phyloP scores from a whole-genome alignment of 1,140 invertebrate genomes.

The Lepidurus couesii region DNA sequence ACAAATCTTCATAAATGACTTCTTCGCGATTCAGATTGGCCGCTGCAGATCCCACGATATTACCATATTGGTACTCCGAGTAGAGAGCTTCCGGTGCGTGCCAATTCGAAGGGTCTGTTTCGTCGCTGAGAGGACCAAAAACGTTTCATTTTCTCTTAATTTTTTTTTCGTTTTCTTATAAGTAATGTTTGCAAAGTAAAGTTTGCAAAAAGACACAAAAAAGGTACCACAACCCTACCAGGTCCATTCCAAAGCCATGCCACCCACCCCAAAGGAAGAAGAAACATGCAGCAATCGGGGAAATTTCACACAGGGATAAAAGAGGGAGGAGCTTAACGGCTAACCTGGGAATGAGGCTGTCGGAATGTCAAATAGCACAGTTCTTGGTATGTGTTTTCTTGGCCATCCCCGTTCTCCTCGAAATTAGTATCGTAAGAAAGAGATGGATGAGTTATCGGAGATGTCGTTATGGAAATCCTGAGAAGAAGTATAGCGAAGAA shows the following conservation, averaged over 20 bases:
- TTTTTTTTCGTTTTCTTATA: background rate
- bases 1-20: conserved; percentile 48
- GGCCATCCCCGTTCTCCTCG: conserved; percentile 51
- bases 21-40: conserved; percentile 35
- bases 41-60: background rate
- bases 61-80: background rate
- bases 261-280: no score
- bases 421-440: background rate
- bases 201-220: no score
- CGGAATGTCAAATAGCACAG: conserved; percentile 74
- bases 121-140: conserved; percentile 26
- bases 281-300: no score
- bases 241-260: no score
- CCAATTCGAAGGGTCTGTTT: conserved; percentile 23
- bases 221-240: no score
- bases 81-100: background rate
- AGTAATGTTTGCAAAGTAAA: background rate
- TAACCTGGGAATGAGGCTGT: conserved; percentile 17
- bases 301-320: no score
- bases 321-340: background rate
- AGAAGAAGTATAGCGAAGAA: conserved; percentile 22
- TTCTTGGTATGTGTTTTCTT: conserved; percentile 80
- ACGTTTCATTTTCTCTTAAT: background rate
- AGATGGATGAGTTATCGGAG: background rate
- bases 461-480: conserved; percentile 22